Base-by-base conservation (phyloP, 1,140 invertebrate species). In the Caligus rogercresseyi region DNA sequence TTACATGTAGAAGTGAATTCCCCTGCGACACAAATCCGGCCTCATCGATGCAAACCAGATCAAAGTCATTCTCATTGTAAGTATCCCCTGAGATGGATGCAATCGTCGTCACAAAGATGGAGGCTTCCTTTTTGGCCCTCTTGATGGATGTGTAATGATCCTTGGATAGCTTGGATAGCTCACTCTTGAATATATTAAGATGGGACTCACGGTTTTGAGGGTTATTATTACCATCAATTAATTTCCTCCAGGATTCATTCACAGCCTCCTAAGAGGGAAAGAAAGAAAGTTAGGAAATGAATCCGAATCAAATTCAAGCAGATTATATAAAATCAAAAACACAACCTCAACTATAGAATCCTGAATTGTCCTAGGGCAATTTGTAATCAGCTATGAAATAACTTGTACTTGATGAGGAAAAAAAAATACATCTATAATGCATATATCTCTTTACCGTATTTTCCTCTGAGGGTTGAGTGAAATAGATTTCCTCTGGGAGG, bases 1-100 rank as follows among this genome's bases (percentile, higher is more conserved):
- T 43, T 43, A 43, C 31, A 43, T 43, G 31, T 43, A 43, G 31
- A 1, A 62, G 16, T 14, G 18, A 16, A 53, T 43, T 53, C 11
- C 24, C 19, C 19, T 52, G 21, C 1, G 60, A 19, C 16, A 25
- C 52, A 53, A 62, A 62, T 14, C 31, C 60, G 3, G 60, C 60
- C 31, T 62, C 60, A 62, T 62, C 60, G 3, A 62, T 62, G 16
- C 31, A 52, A 62, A 62, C 19, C 19, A 62, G 11, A 25, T 62
- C 52, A 56, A 62, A 62, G 7, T 54, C 20, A n/a, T 43, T 16
- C 20, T 54, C 4, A 11, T 43, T 43, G n/a, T 43, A 43, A 43
- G 31, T 43, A 43, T 43, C 31, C 7, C 7, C 7, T 11, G 31
- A 43, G n/a, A n/a, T 43, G 31, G 31, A 43, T 11, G 31, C 31